Base-by-base conservation (phyloP, 2,113 vertebrate genomes). In the Oncorhynchus gorbuscha region DNA sequence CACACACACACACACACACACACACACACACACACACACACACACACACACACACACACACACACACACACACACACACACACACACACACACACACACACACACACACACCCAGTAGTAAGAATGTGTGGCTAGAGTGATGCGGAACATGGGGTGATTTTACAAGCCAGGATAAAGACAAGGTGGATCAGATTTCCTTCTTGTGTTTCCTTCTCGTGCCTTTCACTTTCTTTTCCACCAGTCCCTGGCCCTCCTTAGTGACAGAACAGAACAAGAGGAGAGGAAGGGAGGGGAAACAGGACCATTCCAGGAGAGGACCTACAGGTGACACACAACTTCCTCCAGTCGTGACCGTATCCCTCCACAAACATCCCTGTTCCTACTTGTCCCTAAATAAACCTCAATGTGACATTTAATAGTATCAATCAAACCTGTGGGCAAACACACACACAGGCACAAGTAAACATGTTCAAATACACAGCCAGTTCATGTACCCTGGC, bases 111-210 rank as follows among this genome's bases (percentile, higher is more conserved):
- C 8, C 2, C 39, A 35, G 35, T 35, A 45, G 39, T 45, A 11
- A 45, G 39, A 45, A 9, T 45, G 39, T 45, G 32, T 3, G 45
- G 35, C 75, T 87, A 78, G 77, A 84, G 83, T 80, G 83, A 88
- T 82, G 64, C 78, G 81, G 77, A 86, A 85, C 74, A 82, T 39
- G 45, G 91, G 91, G 83, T 94, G 89, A 81, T 91, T 85, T 95
- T 95, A 95, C 93, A 84, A 80, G 86, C 85, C 87, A 81, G 30
- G 4, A 79, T 76, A 87, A 94, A 95, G 94, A 95, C 39, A 93
- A 91, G 92, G 91, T 84, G 94, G 92, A 95, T 95, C 93, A 89
- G 90, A 90, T 95, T 96, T 92, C 95, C 88, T 83, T 90, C 83
- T 95, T 79, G 90, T 87, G 90, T 94, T 94, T 94, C 90, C 39